These are phyloP conservation scores for Falco cherrug DNA, from an alignment of 2,797 vertebrate species.

Conservation along the genomic window DNA sequence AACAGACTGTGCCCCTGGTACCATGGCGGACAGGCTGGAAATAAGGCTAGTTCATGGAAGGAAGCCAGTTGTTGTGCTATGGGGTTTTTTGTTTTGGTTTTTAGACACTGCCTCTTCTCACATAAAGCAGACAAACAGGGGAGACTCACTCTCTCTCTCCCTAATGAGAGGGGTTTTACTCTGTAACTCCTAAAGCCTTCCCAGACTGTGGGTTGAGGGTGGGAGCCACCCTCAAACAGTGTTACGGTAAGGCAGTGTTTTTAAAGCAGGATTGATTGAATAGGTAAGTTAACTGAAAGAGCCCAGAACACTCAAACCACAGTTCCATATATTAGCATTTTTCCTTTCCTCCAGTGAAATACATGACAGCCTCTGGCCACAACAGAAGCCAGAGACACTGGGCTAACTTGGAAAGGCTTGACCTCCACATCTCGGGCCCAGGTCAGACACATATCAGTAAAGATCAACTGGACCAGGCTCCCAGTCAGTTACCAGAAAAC, in stretches of 20 bases:
- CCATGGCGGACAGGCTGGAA: not conserved
- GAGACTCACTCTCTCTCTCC: not conserved
- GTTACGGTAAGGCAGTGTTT: not conserved
- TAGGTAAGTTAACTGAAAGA: not conserved
- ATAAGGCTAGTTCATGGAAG: not conserved
- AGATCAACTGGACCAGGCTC: not conserved
- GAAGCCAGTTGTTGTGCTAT: constrained; percentile 51
- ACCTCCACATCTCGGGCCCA: not conserved
- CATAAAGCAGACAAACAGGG: constrained; percentile 3
- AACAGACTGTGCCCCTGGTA: constrained; percentile 25
- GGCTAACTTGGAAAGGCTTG: not conserved
- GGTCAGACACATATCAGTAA: not conserved
- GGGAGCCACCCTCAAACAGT: not conserved
- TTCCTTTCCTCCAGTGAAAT: not conserved
- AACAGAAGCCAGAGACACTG: not conserved
- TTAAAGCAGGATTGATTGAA: not conserved
- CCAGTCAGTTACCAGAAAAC: not conserved
- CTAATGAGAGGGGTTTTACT: not conserved
- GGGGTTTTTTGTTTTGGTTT: constrained; percentile 52
- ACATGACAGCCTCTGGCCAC: not conserved
- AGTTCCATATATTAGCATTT: not conserved
- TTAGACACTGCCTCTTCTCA: constrained; percentile 63
- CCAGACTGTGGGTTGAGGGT: not conserved
- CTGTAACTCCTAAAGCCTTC: not conserved
- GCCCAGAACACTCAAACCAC: not conserved